Conservation (phyloP, 2,113 vertebrate genomes). For the Syngnathus floridae region DNA sequence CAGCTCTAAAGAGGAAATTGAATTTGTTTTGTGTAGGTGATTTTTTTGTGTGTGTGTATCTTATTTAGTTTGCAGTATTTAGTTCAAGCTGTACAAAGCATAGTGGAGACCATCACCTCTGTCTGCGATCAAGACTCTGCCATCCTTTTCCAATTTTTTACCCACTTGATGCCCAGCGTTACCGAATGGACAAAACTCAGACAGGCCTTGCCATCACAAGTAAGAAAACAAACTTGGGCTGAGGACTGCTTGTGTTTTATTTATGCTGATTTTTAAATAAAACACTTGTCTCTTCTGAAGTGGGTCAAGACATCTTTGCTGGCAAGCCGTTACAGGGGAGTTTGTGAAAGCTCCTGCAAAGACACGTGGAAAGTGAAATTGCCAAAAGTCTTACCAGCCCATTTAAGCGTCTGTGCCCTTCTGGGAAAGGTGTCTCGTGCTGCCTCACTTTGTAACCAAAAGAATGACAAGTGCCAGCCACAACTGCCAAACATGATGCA, state of each 20-base stretch:
- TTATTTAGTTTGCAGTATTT: slow-evolving; percentile 80
- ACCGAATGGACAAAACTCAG: slow-evolving; percentile 79
- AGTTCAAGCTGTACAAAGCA: slow-evolving; percentile 71
- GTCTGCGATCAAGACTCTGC: slow-evolving; percentile 51
- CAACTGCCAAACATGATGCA: slow-evolving; percentile 31
- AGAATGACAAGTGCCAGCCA: slow-evolving; percentile 26
- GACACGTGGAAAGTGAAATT: slow-evolving; percentile 66
- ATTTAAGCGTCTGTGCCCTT: slow-evolving; percentile 81
- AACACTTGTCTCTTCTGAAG: slow-evolving; percentile 57
- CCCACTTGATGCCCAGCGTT: slow-evolving; percentile 66
- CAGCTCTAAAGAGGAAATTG: background rate
- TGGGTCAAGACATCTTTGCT: slow-evolving; percentile 84
- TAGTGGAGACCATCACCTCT: slow-evolving; percentile 72
- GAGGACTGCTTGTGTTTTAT: background rate
- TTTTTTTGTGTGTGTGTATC: background rate
- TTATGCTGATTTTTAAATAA: background rate
- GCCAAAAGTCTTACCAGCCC: slow-evolving; percentile 73
- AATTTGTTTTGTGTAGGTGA: background rate
- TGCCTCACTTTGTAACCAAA: slow-evolving; percentile 45
- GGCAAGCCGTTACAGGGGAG: slow-evolving; percentile 74
- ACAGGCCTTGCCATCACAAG: slow-evolving; percentile 78
- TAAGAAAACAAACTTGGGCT: slow-evolving; percentile 31
- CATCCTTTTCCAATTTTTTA: slow-evolving; percentile 69
- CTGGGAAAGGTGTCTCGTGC: slow-evolving; percentile 74
- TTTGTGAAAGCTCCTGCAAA: slow-evolving; percentile 68